Evolutionary conservation across 2,113 vertebrate species (phyloP).

Genomic region (Plotosus lineatus): DNA sequence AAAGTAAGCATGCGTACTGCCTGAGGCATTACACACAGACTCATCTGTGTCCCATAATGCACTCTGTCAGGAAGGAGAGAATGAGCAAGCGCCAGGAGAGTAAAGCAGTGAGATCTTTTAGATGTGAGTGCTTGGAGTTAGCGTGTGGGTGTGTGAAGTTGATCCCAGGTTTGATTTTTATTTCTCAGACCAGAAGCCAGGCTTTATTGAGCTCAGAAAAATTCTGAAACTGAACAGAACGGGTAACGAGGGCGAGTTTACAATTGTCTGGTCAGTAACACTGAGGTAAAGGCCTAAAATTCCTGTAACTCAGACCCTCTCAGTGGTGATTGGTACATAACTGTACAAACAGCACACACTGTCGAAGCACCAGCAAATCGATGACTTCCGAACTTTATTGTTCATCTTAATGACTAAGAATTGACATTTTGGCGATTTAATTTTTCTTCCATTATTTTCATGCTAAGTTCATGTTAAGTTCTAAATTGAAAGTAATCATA

Average conservation of each 20-base stretch:
- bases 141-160: neutral
- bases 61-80: neutral
- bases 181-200: constrained; percentile 5
- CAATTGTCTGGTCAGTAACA: neutral
- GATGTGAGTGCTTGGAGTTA: neutral
- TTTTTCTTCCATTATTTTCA: no score
- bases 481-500: no score
- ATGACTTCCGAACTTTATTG: no score
- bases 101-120: neutral
- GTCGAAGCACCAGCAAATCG: no score
- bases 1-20: neutral
- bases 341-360: neutral
- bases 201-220: neutral
- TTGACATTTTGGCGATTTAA: no score
- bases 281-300: neutral
- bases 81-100: neutral
- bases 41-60: constrained; percentile 3
- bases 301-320: neutral
- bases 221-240: neutral
- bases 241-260: neutral
- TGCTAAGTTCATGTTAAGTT: no score
- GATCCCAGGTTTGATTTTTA: constrained; percentile 14
- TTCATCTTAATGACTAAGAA: no score
- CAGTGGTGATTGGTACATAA: neutral
- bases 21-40: constrained; percentile 11